Evolutionary conservation across 2,888 invertebrate species (phyloP), one percentile per base, ranked within the genome.

Genomic region (Tetragnatha montana): DNA sequence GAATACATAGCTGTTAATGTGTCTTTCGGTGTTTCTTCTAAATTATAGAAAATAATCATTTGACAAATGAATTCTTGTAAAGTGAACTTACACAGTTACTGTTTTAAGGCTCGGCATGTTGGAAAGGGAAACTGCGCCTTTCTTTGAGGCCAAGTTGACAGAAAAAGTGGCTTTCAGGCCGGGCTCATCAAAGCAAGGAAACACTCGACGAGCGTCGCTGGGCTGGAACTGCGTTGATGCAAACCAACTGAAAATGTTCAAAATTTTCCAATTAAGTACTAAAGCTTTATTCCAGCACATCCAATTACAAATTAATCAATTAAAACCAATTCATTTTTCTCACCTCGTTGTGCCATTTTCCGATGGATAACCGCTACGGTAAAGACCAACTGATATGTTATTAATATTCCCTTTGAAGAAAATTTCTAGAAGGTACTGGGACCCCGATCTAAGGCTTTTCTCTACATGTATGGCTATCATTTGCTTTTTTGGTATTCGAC

Each of bases 161-260:
- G 21, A 22, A 70, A 90, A 85, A n/a, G 87, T 87, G 8, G 89
- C 81, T 69, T 90, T 90, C 35, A 82, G 21, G 35, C 79, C 82
- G 3, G 89, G 89, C n/a, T 90, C 89, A 47, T 90, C 89, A 68
- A 90, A 90, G 68, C 89, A 90, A 19, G 89, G 89, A 22, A 90
- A 90, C 10, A 82, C 89, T 19, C 89, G 49, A 21, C 89, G 78
- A 1, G 89, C 86, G 70, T 90, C 89, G 79, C 79, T 90, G 19
- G 89, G 89, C 71, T 90, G 82, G 14, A 90, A 90, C n/a, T 90
- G 89, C 1, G 89, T 82, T 19, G 87, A 86, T 35, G 89, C 89
- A 8, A 90, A 79, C 89, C 86, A 90, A 19, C 86, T 90, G 69
- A 75, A 81, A 14, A 70, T 60, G 60, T 17, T 60, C 17, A 60